Evolutionary conservation across 2,797 vertebrate species (phyloP), one percentile per base, ranked within the genome.

Genomic region (Acanthopagrus latus): DNA sequence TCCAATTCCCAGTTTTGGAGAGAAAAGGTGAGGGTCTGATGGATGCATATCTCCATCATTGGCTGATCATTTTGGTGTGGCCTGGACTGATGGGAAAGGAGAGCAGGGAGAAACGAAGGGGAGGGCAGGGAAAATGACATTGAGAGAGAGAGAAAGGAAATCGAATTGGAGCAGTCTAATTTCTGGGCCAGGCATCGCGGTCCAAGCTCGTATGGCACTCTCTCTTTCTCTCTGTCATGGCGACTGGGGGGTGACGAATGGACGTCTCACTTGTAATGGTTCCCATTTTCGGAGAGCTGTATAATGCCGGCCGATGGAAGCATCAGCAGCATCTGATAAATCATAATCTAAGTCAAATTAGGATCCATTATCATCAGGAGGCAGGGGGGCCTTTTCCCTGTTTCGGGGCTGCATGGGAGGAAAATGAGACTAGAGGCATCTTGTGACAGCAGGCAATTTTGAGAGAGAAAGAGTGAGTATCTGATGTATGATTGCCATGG

Each of bases 331-430:
- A 66, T 91, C 88, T 88, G 88, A 92, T 92, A 90, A 89, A 93
- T 93, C 92, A 91, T 82, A 86, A 92, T 92, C 81, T 79, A 66
- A 91, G 86, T 92, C 88, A 87, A 91, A 92, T 92, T 94, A 94
- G 88, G 86, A 83, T 88, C 86, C 91, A 92, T 93, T 92, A 92
- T 89, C 89, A 88, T 89, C 76, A 69, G 58, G 64, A 86, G 74
- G 85, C 74, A 50, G 84, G 86, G 80, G 86, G 75, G 55, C 74
- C 48, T 71, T 66, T 68, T 64, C 55, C 81, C 75, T 44, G 72
- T 91, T 84, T 85, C 59, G 7, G 81, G 74, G 63, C 80, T 65
- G 86, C 55, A 58, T 21, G 18, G 27, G 55, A 74, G 81, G 83
- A 76, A 88, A 90, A 91, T 86, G 86, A 81, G 85, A 91, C 73